Percentiles rank a stretch among this genome's conserved stretches.
These are phyloP conservation scores for Columbina picui DNA, from an alignment of 2,113 vertebrate species.

Conservation along the genomic window DNA sequence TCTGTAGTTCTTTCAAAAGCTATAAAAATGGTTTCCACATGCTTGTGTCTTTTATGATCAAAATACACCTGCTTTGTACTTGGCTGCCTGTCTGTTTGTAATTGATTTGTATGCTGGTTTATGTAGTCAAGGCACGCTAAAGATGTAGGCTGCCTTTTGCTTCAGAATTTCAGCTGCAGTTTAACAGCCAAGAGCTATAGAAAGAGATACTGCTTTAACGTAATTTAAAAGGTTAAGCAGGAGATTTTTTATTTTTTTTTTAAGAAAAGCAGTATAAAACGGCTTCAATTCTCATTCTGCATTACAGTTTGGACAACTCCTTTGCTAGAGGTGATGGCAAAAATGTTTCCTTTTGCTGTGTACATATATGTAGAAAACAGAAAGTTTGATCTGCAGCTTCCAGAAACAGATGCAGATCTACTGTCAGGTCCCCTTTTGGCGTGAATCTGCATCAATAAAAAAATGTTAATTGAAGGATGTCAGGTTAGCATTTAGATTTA, in stretches of 20 bases:
- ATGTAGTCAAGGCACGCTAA: neutral
- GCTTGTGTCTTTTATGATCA: neutral
- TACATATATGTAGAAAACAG: neutral
- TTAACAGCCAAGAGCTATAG: neutral
- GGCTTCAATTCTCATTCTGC: neutral
- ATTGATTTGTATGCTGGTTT: neutral
- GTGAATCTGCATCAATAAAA: neutral
- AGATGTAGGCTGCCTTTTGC: neutral
- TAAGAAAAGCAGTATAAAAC: neutral
- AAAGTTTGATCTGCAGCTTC: neutral
- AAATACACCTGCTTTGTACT: neutral
- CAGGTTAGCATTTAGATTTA: neutral
- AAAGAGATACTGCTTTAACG: neutral
- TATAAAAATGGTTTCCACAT: neutral
- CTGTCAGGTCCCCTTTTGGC: neutral
- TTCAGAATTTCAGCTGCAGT: neutral
- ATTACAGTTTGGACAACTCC: conserved; percentile 66
- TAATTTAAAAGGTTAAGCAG: neutral
- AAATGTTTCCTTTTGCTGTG: neutral
- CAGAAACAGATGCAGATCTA: neutral
- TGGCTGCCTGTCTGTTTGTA: conserved; percentile 6
- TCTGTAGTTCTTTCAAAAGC: neutral
- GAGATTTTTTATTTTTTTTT: neutral
- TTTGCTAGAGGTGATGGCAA: conserved; percentile 49
- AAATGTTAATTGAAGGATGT: neutral